These are phyloP conservation scores for Macrosoma leucophasiata DNA, from an alignment of 2,888 invertebrate genomes.

Conservation along the genomic window DNA sequence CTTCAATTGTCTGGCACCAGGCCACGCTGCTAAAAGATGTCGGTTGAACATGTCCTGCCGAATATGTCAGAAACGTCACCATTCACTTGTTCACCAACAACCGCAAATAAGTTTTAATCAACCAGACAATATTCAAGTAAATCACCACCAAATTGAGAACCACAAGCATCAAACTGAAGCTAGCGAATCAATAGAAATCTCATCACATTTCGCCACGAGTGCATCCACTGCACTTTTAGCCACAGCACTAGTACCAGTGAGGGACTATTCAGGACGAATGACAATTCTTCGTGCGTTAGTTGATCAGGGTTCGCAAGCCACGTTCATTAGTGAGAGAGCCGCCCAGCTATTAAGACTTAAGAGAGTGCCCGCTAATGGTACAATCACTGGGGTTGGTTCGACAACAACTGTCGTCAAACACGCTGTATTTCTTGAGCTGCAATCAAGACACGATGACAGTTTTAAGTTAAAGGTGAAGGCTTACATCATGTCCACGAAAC, in stretches of 20 bases:
- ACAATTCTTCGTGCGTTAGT: too few species aligned
- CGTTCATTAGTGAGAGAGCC: constrained; percentile 16
- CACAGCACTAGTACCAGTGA: constrained; percentile 17
- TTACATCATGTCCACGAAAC: too few species aligned
- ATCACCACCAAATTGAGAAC: too few species aligned
- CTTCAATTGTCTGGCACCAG: not conserved
- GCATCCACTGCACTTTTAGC: constrained; percentile 15
- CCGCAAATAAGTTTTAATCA: too few species aligned
- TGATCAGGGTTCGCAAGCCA: constrained; percentile 19
- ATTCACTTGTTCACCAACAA: constrained; percentile 5
- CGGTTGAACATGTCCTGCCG: not conserved
- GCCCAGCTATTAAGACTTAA: constrained; percentile 15
- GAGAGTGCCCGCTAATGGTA: constrained; percentile 11
- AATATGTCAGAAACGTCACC: constrained; percentile 6
- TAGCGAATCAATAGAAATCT: too few species aligned
- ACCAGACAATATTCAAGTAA: too few species aligned
- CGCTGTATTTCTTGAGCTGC: too few species aligned
- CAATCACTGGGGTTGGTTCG: constrained; percentile 15
- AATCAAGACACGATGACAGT: too few species aligned
- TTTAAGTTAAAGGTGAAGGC: too few species aligned
- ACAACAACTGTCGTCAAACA: too few species aligned
- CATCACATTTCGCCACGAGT: constrained; percentile 6
- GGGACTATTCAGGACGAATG: too few species aligned
- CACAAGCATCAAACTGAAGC: too few species aligned
- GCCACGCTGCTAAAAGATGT: constrained; percentile 1